These are phyloP conservation scores for Cettia cetti DNA, from an alignment of 2,113 vertebrate species.

Conservation along the genomic window DNA sequence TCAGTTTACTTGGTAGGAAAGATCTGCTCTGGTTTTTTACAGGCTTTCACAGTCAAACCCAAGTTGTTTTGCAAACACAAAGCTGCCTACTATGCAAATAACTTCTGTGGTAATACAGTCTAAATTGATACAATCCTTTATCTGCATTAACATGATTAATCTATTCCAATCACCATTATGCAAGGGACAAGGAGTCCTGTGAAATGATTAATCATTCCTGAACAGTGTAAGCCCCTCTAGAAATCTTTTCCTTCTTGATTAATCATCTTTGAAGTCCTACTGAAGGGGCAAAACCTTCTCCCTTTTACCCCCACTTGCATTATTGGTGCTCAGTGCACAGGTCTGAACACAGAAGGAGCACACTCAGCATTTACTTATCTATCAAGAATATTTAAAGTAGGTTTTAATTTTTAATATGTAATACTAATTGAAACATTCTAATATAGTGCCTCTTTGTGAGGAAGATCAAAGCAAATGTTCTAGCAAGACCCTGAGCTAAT, in stretches of 20 bases:
- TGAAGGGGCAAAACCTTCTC: constrained; percentile 49
- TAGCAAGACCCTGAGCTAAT: constrained; percentile 57
- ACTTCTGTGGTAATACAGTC: constrained; percentile 59
- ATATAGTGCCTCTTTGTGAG: constrained; percentile 53
- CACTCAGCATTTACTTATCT: constrained; percentile 67
- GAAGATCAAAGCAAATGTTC: constrained; percentile 66
- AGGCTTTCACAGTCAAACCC: constrained; percentile 2
- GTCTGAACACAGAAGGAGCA: constrained; percentile 52
- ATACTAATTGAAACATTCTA: constrained; percentile 68
- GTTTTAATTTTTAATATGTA: constrained; percentile 71
- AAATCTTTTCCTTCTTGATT: constrained; percentile 67
- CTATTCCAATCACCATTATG: constrained; percentile 67
- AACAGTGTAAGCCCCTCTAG: constrained; percentile 66
- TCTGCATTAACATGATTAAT: constrained; percentile 74
- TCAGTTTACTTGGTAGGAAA: background rate
- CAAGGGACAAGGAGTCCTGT: constrained; percentile 59
- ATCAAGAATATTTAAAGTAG: constrained; percentile 68
- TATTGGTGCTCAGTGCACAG: constrained; percentile 40
- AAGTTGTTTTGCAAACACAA: constrained; percentile 60
- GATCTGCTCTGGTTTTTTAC: background rate
- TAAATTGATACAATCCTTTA: constrained; percentile 67
- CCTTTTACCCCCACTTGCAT: constrained; percentile 55
- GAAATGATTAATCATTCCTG: constrained; percentile 76
- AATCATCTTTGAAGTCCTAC: constrained; percentile 73
- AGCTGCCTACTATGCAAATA: constrained; percentile 70